These are phyloP conservation scores for Plemyria rubiginata DNA, from an alignment of 2,888 invertebrate species.

Conservation along the genomic window DNA sequence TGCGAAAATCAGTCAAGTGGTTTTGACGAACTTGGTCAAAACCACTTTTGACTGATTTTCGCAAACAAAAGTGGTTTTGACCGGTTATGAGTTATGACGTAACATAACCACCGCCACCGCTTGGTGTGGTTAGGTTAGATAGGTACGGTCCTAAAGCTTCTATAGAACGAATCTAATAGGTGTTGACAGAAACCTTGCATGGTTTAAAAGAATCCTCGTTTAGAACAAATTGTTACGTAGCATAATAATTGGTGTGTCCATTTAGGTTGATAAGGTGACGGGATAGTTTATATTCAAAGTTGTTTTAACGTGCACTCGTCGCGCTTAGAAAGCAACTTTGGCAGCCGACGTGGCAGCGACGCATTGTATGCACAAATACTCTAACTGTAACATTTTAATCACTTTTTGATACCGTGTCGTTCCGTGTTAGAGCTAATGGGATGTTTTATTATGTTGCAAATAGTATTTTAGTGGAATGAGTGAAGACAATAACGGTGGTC, in stretches of 20 bases:
- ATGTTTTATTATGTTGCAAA: conserved; percentile 68
- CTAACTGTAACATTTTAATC: conserved; percentile 60
- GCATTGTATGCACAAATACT: conserved; percentile 77
- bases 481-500: conserved; percentile 80
- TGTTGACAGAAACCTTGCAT: conserved; percentile 50
- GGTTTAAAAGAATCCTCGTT: conserved; percentile 67
- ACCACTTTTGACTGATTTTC: no score
- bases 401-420: conserved; percentile 70
- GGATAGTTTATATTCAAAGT: conserved; percentile 28
- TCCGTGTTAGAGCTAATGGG: conserved; percentile 49
- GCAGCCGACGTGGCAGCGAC: conserved; percentile 44
- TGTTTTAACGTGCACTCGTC: conserved; percentile 18
- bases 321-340: conserved; percentile 47
- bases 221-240: conserved; percentile 69
- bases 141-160: conserved; percentile 74
- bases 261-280: conserved; percentile 52
- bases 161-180: conserved; percentile 74
- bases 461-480: conserved; percentile 73
- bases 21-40: no score
- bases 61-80: no score
- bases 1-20: no score
- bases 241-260: conserved; percentile 68
- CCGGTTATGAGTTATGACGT: no score
- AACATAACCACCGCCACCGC: no score
- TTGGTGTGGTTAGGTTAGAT: conserved; percentile 60